Percentiles rank a stretch among this genome's conserved stretches.
Evolutionary conservation across 2,113 vertebrate genomes (phyloP).

Genomic region (Pteropus alecto): DNA sequence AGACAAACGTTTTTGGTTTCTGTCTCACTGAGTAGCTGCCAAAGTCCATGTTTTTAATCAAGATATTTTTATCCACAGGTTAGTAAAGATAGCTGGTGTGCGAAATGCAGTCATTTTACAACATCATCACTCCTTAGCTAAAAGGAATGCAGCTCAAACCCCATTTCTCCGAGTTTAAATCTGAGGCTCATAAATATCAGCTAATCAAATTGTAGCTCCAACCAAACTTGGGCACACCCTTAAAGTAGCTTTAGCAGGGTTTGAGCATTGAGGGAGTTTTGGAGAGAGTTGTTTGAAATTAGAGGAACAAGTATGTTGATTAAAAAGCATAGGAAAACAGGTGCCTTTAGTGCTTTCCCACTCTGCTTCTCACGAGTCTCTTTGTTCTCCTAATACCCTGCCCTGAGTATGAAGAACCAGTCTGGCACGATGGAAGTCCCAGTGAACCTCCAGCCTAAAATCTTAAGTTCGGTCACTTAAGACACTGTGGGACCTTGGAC

Average conservation of each 20-base stretch:
- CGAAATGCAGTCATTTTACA: not conserved
- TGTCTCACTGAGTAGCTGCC: not conserved
- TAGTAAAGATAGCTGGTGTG: not conserved
- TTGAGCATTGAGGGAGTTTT: not conserved
- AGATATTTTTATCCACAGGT: not conserved
- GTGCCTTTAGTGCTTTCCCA: not conserved
- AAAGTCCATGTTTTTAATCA: slow-evolving; percentile 4
- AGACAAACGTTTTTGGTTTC: not conserved
- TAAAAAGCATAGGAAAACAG: not conserved
- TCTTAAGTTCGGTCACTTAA: not conserved
- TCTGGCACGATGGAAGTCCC: not conserved
- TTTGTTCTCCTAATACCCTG: not conserved
- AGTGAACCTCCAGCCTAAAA: not conserved
- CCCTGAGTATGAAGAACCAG: not conserved
- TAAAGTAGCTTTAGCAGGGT: not conserved
- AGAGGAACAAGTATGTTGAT: not conserved
- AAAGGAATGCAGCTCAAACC: not conserved
- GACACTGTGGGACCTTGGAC: not conserved
- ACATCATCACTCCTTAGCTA: not conserved
- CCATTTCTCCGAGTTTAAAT: not conserved
- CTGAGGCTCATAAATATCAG: not conserved
- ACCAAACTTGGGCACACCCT: not conserved
- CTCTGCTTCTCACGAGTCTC: not conserved
- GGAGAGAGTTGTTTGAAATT: not conserved
- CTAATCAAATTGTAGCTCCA: not conserved